A percentile compares a stretch with the other conserved stretches of the same genome.
These are phyloP conservation scores for Amphimedon queenslandica DNA, from an alignment of 37 sponge, comb jelly and placozoan genomes.

Conservation along the genomic window DNA sequence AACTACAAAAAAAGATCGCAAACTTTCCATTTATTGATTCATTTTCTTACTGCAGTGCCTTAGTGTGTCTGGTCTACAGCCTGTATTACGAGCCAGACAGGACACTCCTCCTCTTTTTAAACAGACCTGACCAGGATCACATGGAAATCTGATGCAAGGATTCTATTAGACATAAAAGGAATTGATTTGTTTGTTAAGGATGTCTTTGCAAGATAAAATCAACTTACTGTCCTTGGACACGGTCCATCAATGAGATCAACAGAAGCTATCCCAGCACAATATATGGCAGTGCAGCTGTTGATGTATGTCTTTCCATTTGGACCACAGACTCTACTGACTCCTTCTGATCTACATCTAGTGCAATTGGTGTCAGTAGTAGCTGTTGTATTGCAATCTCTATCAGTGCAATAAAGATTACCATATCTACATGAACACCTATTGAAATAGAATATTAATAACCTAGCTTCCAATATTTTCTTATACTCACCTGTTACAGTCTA, in stretches of 20 bases:
- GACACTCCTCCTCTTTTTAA: conserved; percentile 13
- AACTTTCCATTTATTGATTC: not conserved
- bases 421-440: conserved; percentile 40
- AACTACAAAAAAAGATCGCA: not conserved
- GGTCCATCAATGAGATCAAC: conserved; percentile 12
- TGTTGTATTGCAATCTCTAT: not conserved
- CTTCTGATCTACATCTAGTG: not conserved
- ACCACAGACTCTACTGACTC: conserved; percentile 22
- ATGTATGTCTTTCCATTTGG: conserved; percentile 37
- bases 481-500: conserved; percentile 2
- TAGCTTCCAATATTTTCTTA: no score
- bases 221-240: conserved; percentile 31
- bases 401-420: conserved; percentile 33
- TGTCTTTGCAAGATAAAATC: not conserved
- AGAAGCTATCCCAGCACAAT: conserved; percentile 20
- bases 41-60: conserved; percentile 39
- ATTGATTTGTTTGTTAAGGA: not conserved
- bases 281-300: conserved; percentile 25
- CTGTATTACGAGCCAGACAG: conserved; percentile 20
- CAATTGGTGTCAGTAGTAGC: not conserved
- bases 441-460: no score
- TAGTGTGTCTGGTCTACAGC: conserved; percentile 25
- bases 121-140: conserved; percentile 27
- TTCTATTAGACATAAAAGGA: conserved; percentile 16
- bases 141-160: conserved; percentile 31